Conservation (phyloP, 2,797 vertebrate species). For the Bradypus variegatus region DNA sequence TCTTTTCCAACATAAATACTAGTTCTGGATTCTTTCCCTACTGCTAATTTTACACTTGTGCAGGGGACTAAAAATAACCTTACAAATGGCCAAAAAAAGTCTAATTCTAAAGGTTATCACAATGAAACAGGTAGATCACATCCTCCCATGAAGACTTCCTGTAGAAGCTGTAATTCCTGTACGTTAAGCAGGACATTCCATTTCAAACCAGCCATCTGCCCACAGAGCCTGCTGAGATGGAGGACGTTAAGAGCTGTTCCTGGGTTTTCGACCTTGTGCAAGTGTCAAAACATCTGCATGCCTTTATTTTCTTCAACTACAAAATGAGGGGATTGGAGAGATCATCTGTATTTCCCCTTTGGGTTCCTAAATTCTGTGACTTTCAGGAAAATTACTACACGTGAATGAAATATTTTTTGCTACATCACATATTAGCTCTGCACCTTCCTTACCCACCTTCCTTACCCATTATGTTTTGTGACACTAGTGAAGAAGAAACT, state of each 20-base stretch:
- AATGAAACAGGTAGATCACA: accelerated
- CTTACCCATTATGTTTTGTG: not conserved
- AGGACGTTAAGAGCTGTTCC: too few relatives aligned
- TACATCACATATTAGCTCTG: not conserved
- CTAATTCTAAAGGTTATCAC: not conserved
- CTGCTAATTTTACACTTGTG: not conserved
- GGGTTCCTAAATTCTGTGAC: not conserved
- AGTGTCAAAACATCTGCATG: not conserved
- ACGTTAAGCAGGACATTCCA: not conserved
- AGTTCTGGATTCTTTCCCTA: not conserved
- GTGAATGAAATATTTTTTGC: not conserved
- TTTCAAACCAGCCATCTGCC: not conserved
- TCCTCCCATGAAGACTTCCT: not conserved
- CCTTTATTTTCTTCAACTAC: not conserved
- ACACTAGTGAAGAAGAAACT: not conserved
- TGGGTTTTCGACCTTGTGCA: not conserved
- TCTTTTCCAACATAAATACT: not conserved
- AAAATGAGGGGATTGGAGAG: not conserved
- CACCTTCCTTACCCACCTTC: too few relatives aligned
- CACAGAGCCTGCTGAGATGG: not conserved
- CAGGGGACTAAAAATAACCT: not conserved
- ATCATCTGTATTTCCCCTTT: not conserved
- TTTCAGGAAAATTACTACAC: not conserved
- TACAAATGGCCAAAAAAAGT: not conserved
- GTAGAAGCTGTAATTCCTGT: not conserved